A percentile compares a stretch with the other conserved stretches of the same genome.
Conservation (phyloP, 2,797 vertebrate species). For the Sternotherus odoratus region DNA sequence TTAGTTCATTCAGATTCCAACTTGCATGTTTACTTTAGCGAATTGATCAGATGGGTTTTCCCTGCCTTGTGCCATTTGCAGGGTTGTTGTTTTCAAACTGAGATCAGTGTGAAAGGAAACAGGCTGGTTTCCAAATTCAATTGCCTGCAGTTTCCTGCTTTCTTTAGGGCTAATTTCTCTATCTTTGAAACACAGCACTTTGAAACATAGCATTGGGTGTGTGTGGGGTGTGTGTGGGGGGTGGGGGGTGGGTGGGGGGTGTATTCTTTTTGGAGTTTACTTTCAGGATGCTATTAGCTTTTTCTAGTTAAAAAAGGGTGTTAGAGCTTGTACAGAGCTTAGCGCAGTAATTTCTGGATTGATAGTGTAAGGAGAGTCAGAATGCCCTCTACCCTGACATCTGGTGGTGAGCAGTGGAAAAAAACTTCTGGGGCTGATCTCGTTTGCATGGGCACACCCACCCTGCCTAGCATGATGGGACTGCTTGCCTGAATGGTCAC, state of each 20-base stretch:
- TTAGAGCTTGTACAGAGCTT: fast-evolving
- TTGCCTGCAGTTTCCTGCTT: background rate
- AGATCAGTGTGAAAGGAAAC: fast-evolving
- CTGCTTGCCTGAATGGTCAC: no score
- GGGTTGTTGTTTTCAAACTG: background rate
- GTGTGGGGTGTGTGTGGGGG: no score
- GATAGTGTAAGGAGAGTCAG: no score
- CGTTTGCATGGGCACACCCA: no score
- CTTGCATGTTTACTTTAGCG: constrained; percentile 7
- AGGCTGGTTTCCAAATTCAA: background rate
- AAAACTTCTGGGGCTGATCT: no score
- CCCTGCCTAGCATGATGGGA: no score
- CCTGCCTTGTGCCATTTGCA: background rate
- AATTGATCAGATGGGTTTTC: background rate
- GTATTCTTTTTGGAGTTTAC: fast-evolving
- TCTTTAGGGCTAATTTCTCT: background rate
- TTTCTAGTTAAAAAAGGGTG: background rate
- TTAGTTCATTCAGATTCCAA: constrained; percentile 17
- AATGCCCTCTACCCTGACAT: no score
- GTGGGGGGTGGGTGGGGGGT: no score
- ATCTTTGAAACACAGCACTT: background rate
- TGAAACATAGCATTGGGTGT: no score
- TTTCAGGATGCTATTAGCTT: background rate
- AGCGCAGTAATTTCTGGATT: background rate
- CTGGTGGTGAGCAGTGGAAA: no score